Evolutionary conservation across 2,113 vertebrate species (phyloP).

Genomic region (Alligator mississippiensis): DNA sequence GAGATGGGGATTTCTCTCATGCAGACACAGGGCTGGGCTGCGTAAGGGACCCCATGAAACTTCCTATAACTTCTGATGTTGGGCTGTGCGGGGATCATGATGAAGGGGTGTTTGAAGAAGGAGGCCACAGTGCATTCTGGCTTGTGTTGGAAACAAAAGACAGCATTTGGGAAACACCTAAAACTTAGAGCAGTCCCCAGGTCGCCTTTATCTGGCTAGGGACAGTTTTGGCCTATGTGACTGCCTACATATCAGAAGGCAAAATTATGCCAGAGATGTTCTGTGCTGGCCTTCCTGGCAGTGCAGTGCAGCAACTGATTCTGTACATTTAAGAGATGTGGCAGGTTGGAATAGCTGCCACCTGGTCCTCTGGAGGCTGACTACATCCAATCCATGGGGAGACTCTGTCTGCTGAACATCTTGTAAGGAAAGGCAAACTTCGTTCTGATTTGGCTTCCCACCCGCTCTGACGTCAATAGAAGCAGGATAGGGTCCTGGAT

Average conservation of each 20-base stretch:
- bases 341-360: neutral
- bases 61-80: neutral
- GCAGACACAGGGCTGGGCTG: neutral
- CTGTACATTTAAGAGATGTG: neutral
- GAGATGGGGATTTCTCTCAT: neutral
- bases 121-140: neutral
- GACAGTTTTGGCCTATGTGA: neutral
- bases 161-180: neutral
- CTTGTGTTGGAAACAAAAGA: neutral
- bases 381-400: neutral
- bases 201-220: neutral
- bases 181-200: neutral
- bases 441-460: neutral
- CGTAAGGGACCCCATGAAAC: too few species aligned
- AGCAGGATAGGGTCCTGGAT: neutral
- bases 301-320: neutral
- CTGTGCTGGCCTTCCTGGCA: neutral
- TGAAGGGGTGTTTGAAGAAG: too few species aligned
- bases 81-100: too few species aligned
- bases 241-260: neutral
- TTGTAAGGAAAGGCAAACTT: neutral
- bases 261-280: neutral
- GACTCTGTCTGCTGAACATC: neutral
- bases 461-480: neutral
- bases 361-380: neutral